Evolutionary conservation across 2,888 invertebrate genomes (phyloP), one percentile per base, ranked within the genome.

Genomic region (Pyralis farinalis): DNA sequence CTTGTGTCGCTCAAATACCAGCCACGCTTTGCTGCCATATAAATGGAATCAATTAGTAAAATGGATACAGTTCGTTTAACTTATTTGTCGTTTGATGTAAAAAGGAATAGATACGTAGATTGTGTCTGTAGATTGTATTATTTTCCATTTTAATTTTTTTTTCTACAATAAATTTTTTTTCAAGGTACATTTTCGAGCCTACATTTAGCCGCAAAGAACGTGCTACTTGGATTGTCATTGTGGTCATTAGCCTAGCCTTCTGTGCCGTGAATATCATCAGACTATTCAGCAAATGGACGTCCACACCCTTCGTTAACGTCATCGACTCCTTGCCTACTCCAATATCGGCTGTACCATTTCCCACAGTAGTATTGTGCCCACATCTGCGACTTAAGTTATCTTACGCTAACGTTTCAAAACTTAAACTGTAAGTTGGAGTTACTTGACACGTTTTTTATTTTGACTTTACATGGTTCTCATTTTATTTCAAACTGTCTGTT

Each of bases 281-380:
- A 48, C 56, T 88, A 12, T 73, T 81, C 56, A 57, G 63, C 51
- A 85, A 85, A 43, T 88, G 85, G 81, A 77, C 73, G 0, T 80
- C 83, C 0, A 77, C 79, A 0, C 87, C 88, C 0, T 89, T 88
- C 48, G 87, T 84, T 33, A 84, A 89, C 41, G 87, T 88, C 6
- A 82, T 90, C 9, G 89, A 89, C 51, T 84, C 87, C 0, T 49
- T 80, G 25, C 84, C 85, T 0, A 81, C 88, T 0, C 88, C 89
- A 0, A 73, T 89, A 5, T 90, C 86, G 83, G 83, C 87, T 0
- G 75, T 90, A 0, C 89, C 89, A 0, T 90, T 89, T 43, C 89
- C 89, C 0, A 82, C 73, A 0, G 86, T 89, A 1, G 82, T 87
- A 0, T 47, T 90, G 1, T 89, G 89, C 39, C 89, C 89, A 1